phyloP scores from a whole-genome alignment of 2,797 vertebrate species.

The Melopsittacus undulatus region DNA sequence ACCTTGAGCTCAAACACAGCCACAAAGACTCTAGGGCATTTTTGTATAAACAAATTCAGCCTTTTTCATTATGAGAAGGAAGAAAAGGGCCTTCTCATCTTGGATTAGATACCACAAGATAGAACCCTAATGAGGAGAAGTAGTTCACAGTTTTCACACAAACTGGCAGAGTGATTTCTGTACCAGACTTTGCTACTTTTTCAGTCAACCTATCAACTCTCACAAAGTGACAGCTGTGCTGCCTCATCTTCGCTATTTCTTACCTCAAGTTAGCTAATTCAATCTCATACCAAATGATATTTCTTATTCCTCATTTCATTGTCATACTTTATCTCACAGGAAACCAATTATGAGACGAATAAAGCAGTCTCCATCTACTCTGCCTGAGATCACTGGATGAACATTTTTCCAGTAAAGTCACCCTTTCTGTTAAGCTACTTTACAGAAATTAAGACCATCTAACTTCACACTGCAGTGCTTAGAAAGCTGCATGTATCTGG shows the following conservation, averaged over 20 bases:
- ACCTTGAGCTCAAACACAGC: neutral
- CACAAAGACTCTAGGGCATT: neutral
- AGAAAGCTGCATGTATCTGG: neutral
- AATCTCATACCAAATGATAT: neutral
- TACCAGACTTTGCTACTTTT: neutral
- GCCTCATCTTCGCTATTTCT: neutral
- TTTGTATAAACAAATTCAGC: neutral
- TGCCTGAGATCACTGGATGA: neutral
- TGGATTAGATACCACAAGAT: neutral
- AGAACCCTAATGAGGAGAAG: neutral
- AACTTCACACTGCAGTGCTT: neutral
- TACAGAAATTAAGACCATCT: neutral
- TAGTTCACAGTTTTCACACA: neutral
- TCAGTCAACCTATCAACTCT: neutral
- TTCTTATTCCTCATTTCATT: conserved; percentile 24
- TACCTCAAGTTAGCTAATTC: neutral
- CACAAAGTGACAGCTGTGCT: neutral
- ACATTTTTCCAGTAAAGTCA: neutral
- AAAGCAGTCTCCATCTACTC: neutral
- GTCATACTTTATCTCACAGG: neutral
- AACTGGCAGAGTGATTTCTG: neutral
- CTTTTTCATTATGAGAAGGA: neutral
- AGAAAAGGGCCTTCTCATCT: neutral
- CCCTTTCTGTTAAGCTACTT: neutral
- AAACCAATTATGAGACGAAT: neutral